phyloP scores from a whole-genome alignment of 2,888 invertebrate species.

The Phortica okadai region DNA sequence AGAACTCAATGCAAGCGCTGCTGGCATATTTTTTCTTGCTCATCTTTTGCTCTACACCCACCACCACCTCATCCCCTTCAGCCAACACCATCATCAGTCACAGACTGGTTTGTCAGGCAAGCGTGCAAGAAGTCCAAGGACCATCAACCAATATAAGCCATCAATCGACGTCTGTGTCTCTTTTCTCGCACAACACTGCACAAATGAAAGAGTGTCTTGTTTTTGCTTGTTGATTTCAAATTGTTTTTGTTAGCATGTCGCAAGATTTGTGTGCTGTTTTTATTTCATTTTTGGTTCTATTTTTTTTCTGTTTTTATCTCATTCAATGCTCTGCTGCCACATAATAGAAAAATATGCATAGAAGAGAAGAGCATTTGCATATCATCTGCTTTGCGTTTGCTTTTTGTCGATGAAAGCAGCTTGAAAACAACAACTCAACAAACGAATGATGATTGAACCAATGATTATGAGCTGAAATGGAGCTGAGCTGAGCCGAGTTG shows the following conservation, averaged over 20 bases:
- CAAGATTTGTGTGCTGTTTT: constrained; percentile 30
- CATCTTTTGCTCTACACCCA: constrained; percentile 50
- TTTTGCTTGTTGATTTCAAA: background rate
- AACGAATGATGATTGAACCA: too few species aligned
- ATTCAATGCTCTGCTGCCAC: background rate
- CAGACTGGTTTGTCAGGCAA: too few species aligned
- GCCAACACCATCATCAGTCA: background rate
- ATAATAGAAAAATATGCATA: constrained; percentile 30
- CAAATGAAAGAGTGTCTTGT: background rate
- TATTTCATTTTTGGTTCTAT: too few species aligned
- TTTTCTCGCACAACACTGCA: background rate
- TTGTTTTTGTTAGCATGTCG: background rate
- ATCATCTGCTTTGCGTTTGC: background rate
- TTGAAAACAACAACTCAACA: background rate
- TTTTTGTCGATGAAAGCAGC: background rate
- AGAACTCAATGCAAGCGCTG: constrained; percentile 42
- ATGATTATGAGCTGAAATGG: background rate
- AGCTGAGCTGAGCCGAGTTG: background rate
- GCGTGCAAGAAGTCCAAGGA: too few species aligned
- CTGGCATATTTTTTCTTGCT: constrained; percentile 37
- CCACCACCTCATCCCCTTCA: too few species aligned
- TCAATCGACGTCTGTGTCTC: background rate
- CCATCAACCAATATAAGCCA: too few species aligned
- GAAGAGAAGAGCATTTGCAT: constrained; percentile 19
- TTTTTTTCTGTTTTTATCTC: background rate